These are phyloP conservation scores for Pangasianodon hypophthalmus DNA, from an alignment of 2,113 vertebrate species.

Conservation along the genomic window DNA sequence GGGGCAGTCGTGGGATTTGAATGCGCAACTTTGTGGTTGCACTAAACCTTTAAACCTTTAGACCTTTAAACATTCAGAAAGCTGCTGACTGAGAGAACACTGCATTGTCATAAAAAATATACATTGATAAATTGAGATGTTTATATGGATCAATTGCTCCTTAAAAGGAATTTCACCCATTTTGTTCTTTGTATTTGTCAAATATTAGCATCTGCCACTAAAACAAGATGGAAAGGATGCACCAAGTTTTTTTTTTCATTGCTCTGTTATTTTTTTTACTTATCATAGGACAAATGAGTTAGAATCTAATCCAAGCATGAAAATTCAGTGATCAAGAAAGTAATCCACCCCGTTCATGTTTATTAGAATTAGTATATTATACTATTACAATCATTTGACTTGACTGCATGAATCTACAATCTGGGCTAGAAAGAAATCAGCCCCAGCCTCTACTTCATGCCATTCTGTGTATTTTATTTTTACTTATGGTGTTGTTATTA, in stretches of 20 bases:
- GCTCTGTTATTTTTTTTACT: neutral
- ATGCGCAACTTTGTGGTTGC: neutral
- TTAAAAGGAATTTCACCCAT: neutral
- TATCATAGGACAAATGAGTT: neutral
- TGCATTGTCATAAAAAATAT: conserved; percentile 8
- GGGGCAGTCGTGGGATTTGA: neutral
- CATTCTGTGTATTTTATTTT: neutral
- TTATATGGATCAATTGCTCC: neutral
- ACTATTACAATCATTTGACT: neutral
- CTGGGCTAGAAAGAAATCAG: conserved; percentile 9
- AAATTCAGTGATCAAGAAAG: neutral
- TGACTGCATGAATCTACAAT: neutral
- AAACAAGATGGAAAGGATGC: neutral
- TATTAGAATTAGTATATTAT: neutral
- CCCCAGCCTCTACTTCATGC: neutral
- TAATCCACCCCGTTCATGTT: neutral
- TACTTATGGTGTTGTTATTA: neutral
- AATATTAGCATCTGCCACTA: neutral
- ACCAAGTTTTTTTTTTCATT: neutral
- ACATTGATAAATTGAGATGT: conserved; percentile 14
- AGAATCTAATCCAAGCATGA: neutral
- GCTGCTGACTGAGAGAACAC: conserved; percentile 12
- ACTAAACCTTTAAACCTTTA: neutral
- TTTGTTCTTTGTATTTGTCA: neutral
- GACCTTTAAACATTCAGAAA: neutral